Percentiles rank a stretch among this genome's conserved stretches.
These are phyloP conservation scores for Heterochromis multidens DNA, from an alignment of 2,113 vertebrate genomes.

Conservation along the genomic window DNA sequence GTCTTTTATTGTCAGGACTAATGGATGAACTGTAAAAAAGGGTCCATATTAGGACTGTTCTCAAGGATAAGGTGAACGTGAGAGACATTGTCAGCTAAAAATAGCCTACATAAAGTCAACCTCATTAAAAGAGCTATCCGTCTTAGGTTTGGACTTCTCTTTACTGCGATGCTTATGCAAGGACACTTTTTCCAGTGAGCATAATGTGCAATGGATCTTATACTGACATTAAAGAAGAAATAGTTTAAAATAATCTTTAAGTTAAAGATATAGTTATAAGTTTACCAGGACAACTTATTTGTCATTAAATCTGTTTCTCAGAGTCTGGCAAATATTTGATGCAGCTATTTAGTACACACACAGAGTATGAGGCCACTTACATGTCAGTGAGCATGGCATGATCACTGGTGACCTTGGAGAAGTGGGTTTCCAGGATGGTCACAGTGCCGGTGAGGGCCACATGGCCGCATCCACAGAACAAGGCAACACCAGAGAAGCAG, in stretches of 20 bases:
- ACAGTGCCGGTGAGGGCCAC: slow-evolving; percentile 91
- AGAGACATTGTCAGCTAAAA: slow-evolving; percentile 40
- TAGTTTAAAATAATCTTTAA: too few species aligned
- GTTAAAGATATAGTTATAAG: too few species aligned
- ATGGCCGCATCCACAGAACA: slow-evolving; percentile 96
- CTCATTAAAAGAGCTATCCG: slow-evolving; percentile 16
- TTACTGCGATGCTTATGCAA: background rate
- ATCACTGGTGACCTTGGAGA: slow-evolving; percentile 86
- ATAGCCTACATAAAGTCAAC: slow-evolving; percentile 22
- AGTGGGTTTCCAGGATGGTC: slow-evolving; percentile 89
- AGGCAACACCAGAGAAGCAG: slow-evolving; percentile 95
- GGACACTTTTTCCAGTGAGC: background rate
- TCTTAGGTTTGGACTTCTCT: background rate
- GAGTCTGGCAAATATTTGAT: background rate
- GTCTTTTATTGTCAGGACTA: slow-evolving; percentile 49
- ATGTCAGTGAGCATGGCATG: slow-evolving; percentile 89
- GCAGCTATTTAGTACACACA: background rate
- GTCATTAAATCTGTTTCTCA: background rate
- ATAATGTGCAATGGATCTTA: background rate
- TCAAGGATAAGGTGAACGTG: slow-evolving; percentile 5
- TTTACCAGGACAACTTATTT: background rate
- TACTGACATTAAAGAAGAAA: background rate
- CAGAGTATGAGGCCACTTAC: slow-evolving; percentile 75
- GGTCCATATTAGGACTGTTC: slow-evolving; percentile 62
- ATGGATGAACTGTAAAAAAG: slow-evolving; percentile 20